Conservation (phyloP, 2,888 invertebrate species). For the Phaonia tiefii region DNA sequence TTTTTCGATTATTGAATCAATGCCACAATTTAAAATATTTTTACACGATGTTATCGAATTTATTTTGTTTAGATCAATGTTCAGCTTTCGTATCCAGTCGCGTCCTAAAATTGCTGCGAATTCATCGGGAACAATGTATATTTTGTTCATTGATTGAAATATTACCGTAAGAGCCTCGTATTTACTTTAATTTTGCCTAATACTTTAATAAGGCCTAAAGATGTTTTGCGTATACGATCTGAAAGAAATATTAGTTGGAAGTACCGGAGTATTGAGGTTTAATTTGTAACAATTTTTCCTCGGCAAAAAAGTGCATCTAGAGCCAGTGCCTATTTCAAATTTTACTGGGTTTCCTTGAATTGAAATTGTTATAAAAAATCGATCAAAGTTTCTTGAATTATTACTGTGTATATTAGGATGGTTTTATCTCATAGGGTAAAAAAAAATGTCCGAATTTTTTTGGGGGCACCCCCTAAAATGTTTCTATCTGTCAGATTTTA, state of each 20-base stretch:
- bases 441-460: no score
- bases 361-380: no score
- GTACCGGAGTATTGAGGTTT: neutral
- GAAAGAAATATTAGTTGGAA: neutral
- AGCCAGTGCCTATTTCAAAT: conserved; percentile 12
- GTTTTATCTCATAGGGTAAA: no score
- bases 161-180: conserved; percentile 14
- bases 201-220: conserved; percentile 41
- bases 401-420: neutral
- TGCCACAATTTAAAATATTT: no score
- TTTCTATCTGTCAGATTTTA: no score
- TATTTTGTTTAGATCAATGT: no score
- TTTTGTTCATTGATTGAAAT: conserved; percentile 28
- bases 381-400: neutral
- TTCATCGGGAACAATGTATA: conserved; percentile 48
- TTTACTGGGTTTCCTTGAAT: neutral
- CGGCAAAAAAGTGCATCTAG: neutral
- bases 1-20: no score
- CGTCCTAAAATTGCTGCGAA: conserved; percentile 39
- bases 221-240: conserved; percentile 46
- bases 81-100: no score
- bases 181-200: no score
- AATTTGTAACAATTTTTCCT: neutral
- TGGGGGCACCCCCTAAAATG: no score
- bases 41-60: no score